Percentiles rank a stretch among this genome's conserved stretches.
Conservation (phyloP, 2,113 vertebrate species). For the Coracopsis vasa region DNA sequence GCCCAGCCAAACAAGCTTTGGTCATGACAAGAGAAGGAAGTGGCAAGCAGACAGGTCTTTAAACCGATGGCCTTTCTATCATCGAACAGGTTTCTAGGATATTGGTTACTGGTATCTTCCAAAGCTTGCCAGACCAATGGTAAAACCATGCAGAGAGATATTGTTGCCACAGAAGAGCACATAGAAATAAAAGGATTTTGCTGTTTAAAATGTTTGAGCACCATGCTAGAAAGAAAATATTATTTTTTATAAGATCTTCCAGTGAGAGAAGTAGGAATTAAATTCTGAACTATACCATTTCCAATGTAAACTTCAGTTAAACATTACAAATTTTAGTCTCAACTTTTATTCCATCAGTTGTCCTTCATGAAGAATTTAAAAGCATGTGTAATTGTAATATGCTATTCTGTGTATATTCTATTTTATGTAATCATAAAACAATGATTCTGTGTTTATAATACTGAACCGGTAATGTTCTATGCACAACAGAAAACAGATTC, state of each 20-base stretch:
- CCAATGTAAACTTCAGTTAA: neutral
- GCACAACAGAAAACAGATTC: neutral
- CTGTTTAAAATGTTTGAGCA: neutral
- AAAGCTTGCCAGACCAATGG: neutral
- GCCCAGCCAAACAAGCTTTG: neutral
- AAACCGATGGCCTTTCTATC: neutral
- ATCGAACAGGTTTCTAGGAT: neutral
- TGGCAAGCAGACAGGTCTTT: neutral
- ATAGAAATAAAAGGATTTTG: neutral
- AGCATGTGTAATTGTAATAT: neutral
- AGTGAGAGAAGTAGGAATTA: neutral
- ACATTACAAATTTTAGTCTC: neutral
- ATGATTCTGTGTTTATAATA: neutral
- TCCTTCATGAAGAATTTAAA: neutral
- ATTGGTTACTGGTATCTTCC: neutral
- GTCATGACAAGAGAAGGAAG: neutral
- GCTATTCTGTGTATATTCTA: neutral
- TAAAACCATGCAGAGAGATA: neutral
- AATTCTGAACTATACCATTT: neutral
- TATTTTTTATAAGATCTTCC: neutral
- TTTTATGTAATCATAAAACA: neutral
- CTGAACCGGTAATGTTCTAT: neutral
- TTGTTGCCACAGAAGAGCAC: neutral
- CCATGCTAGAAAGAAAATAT: neutral
- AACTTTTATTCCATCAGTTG: neutral